Conservation (phyloP, 2,797 vertebrate genomes). For the Discoglossus pictus region DNA sequence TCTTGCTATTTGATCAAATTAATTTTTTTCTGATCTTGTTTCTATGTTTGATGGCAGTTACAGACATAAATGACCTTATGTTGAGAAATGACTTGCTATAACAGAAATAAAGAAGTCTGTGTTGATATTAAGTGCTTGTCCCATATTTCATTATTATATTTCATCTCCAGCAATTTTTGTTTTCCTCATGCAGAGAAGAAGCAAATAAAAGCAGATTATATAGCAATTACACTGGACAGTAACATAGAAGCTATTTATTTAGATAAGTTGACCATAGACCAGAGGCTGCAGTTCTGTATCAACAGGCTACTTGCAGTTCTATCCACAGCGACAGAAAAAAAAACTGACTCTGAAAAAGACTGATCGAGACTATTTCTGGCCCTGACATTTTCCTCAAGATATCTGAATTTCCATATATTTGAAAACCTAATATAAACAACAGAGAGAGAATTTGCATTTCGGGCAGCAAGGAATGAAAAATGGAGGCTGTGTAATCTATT, state of each 20-base stretch:
- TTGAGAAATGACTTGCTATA: constrained; percentile 1
- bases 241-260: constrained; percentile 27
- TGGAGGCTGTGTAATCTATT: constrained; percentile 74
- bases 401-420: constrained; percentile 82
- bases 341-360: constrained; percentile 68
- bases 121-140: not conserved
- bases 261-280: constrained; percentile 41
- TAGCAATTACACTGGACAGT: not conserved
- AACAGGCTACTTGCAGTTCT: constrained; percentile 19
- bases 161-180: not conserved
- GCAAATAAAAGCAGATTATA: constrained; percentile 2
- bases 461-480: constrained; percentile 79
- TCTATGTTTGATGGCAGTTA: not conserved
- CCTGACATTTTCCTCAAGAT: constrained; percentile 79
- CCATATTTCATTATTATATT: constrained; percentile 10
- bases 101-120: constrained; percentile 2
- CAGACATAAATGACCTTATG: constrained; percentile 7
- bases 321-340: constrained; percentile 51
- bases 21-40: no score
- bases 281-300: constrained; percentile 32
- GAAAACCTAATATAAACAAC: constrained; percentile 85
- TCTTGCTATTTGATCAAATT: no score
- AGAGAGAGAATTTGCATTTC: constrained; percentile 76
- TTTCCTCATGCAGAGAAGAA: not conserved
- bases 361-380: constrained; percentile 68